phyloP scores from a whole-genome alignment of 2,797 vertebrate genomes.

The Enteromius afrohamiltoni region DNA sequence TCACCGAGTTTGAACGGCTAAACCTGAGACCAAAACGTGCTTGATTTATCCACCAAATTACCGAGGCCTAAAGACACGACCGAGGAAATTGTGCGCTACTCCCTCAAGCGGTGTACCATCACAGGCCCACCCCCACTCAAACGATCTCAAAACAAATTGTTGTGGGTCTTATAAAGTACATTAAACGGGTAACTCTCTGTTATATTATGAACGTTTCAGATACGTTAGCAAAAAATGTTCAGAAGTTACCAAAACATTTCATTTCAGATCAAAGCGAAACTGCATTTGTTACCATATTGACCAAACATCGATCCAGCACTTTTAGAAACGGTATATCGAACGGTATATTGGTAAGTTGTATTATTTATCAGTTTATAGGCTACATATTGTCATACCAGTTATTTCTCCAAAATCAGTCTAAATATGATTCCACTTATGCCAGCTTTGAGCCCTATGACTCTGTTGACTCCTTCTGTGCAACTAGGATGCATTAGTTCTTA shows the following conservation, averaged over 20 bases:
- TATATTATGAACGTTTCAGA: background rate
- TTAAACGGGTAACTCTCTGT: background rate
- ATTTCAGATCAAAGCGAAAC: background rate
- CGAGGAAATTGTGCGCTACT: slow-evolving; percentile 42
- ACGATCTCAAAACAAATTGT: slow-evolving; percentile 3
- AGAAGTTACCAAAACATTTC: background rate
- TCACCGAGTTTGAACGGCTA: slow-evolving; percentile 81
- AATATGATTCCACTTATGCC: background rate
- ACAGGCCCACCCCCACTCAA: background rate
- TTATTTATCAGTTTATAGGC: background rate
- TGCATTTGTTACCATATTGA: background rate
- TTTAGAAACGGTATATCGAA: background rate
- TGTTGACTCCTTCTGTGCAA: background rate
- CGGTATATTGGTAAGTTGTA: background rate
- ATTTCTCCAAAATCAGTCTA: background rate
- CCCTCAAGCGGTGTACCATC: slow-evolving; percentile 28
- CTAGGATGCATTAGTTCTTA: background rate
- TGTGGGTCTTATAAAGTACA: background rate
- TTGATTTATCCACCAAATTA: slow-evolving; percentile 97
- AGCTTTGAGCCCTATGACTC: background rate
- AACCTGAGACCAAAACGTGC: slow-evolving; percentile 78
- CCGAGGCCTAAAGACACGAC: slow-evolving; percentile 69
- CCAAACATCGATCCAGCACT: background rate
- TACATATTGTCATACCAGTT: background rate
- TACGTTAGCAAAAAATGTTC: background rate